phyloP scores from a whole-genome alignment of 2,888 invertebrate genomes.

The Netelia inedita region DNA sequence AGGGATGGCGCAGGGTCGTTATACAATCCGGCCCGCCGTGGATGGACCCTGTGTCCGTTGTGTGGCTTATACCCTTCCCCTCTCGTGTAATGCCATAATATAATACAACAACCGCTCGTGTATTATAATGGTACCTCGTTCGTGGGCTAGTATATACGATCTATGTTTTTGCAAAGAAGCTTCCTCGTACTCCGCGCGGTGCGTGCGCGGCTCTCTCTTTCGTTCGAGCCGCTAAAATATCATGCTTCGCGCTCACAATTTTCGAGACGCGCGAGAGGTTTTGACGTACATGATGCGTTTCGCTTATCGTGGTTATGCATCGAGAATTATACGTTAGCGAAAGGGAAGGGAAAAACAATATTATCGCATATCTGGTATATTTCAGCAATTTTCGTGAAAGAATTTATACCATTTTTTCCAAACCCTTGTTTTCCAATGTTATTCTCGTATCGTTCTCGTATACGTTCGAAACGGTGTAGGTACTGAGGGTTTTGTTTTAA shows the following conservation, averaged over 20 bases:
- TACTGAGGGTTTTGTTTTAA: no score
- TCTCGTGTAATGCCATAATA: slow-evolving; percentile 40
- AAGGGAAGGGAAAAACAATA: not conserved
- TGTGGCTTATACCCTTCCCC: slow-evolving; percentile 45
- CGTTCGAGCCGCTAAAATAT: slow-evolving; percentile 1
- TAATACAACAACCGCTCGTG: slow-evolving; percentile 49
- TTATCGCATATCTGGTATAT: no score
- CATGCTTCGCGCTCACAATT: not conserved
- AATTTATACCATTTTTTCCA: no score
- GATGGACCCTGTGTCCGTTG: slow-evolving; percentile 66
- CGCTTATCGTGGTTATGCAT: not conserved
- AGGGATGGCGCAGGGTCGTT: slow-evolving; percentile 64
- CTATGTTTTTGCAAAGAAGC: slow-evolving; percentile 47
- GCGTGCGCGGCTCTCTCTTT: not conserved
- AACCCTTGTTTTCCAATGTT: no score
- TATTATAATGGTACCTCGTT: slow-evolving; percentile 48
- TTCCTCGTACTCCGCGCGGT: slow-evolving; percentile 1
- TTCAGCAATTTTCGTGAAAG: no score
- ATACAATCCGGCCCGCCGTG: slow-evolving; percentile 69
- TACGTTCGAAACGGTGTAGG: no score
- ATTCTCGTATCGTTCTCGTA: no score
- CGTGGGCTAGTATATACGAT: slow-evolving; percentile 52
- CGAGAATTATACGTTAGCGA: not conserved
- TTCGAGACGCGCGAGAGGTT: not conserved
- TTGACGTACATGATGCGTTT: not conserved